Base-by-base conservation (phyloP, 1,140 invertebrate species). In the Tyrophagus putrescentiae region DNA sequence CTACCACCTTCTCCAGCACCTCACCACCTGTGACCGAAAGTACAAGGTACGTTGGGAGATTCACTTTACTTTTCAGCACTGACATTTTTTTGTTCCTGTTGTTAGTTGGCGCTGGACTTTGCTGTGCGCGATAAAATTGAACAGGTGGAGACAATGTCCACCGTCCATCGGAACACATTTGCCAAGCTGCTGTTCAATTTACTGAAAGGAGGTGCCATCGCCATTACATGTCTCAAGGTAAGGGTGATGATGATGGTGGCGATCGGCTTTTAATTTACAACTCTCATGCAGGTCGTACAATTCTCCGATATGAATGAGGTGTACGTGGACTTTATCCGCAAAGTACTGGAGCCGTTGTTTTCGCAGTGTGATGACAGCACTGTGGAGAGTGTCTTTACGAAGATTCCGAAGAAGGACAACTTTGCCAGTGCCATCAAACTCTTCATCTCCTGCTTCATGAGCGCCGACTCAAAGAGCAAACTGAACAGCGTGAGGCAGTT, bases 221-320 rank as follows among this genome's bases (percentile, higher is more conserved):
- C 61, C 18, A 62, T 64, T n/a, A 63, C 53, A n/a, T 45, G 58
- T 41, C 41, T 64, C 3, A 64, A 64, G 34, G 57, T 57, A n/a
- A 7, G 31, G 44, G 4, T 52, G 23, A 45, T 57, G n/a, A 23
- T 7, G 39, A 34, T 39, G n/a, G 39, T 7, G 13, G 39, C 44
- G 39, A 23, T 7, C 5, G 21, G n/a, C 4, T 33, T 57, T 41
- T 9, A 23, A 33, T 21, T 18, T 18, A 41, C 44, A n/a, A 6
- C 27, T 41, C 9, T 4, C 44, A 57, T 33, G 13, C 29, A 57
- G 56, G 52, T 54, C 9, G 33, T 60, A 1, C 4, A 64, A 44
- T 64, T 60, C 28, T 31, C 39, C 4, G 62, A 64, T 31, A 31
- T 64, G 27, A 52, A 56, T 36, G 39, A 56, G 36, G 25, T 29